Evolutionary conservation across 2,888 invertebrate species (phyloP), one percentile per base, ranked within the genome.

Genomic region (Cotesia congregata): DNA sequence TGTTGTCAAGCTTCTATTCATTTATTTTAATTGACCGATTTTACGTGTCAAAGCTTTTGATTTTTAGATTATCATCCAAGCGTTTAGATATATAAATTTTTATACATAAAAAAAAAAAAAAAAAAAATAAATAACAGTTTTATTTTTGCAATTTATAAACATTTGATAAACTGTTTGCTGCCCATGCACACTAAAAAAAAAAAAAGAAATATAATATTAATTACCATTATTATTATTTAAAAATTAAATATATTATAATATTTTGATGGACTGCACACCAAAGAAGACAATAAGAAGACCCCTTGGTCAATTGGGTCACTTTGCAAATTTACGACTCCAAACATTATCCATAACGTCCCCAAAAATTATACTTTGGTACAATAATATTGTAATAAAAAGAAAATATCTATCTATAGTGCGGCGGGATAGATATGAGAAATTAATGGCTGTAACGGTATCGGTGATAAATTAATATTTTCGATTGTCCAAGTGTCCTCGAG

Each of bases 381-480:
- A 72, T 67, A 67, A 61, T 74, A 60, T 60, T 60, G 17, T 40
- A 67, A 50, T 50, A 41, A 76, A 39, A 65, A 61, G 69, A 30
- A 67, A 30, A 67, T 30, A 71, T 73, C 73, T 70, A 69, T 75
- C 62, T 77, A 73, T 40, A 60, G 12, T 67, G 6, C 39, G n/a
- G 6, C 39, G n/a, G 20, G 17, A 60, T 20, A 62, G n/a, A 65
- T 73, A 73, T 73, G 73, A 70, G 62, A 72, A 74, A 74, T 78
- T 61, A 76, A 79, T 77, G 75, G 76, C 64, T 61, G 87, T 84
- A 88, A 88, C 83, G 79, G 80, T 84, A 89, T 86, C 85, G 84
- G 80, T 81, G 84, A 89, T 88, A 88, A 89, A 89, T 88, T 87
- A 85, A 86, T 87, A 86, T 87, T 85, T 86, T 79, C 84, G 80